Evolutionary conservation across 2,888 invertebrate genomes (phyloP).

Genomic region (Luperina nickerlii): DNA sequence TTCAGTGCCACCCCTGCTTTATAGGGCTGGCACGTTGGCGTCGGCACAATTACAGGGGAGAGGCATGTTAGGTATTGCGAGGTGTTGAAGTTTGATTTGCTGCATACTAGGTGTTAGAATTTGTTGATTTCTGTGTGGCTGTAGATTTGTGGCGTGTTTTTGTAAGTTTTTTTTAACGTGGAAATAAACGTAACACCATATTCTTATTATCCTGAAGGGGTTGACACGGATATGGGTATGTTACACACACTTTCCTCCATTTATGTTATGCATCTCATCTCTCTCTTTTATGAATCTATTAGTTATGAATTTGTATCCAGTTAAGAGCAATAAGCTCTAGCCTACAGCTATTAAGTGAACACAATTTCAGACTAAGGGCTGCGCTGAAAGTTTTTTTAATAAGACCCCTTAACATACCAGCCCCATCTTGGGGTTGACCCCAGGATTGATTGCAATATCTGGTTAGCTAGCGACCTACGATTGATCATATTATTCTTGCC

Average conservation of each 20-base stretch:
- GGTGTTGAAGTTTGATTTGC: slow-evolving; percentile 34
- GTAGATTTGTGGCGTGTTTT: not conserved
- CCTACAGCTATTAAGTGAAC: not conserved
- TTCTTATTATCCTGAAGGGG: not conserved
- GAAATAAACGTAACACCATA: not conserved
- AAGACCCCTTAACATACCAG: not conserved
- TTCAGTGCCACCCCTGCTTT: slow-evolving; percentile 60
- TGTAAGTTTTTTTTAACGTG: not conserved
- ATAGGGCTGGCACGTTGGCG: slow-evolving; percentile 55
- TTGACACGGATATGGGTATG: not conserved
- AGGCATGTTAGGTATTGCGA: slow-evolving; percentile 34
- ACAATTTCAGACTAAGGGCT: not conserved
- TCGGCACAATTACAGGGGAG: slow-evolving; percentile 48
- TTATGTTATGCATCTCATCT: not conserved
- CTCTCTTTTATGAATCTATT: not conserved
- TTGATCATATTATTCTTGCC: no score
- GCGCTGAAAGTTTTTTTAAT: not conserved
- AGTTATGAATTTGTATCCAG: not conserved
- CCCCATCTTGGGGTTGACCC: not conserved
- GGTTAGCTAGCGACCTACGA: no score
- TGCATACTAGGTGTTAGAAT: not conserved
- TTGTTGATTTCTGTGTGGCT: not conserved
- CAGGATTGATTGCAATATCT: no score
- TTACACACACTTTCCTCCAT: not conserved
- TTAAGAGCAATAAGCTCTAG: not conserved